phyloP scores from a whole-genome alignment of 23 tunicate genomes.

The Trididemnum miniatum region DNA sequence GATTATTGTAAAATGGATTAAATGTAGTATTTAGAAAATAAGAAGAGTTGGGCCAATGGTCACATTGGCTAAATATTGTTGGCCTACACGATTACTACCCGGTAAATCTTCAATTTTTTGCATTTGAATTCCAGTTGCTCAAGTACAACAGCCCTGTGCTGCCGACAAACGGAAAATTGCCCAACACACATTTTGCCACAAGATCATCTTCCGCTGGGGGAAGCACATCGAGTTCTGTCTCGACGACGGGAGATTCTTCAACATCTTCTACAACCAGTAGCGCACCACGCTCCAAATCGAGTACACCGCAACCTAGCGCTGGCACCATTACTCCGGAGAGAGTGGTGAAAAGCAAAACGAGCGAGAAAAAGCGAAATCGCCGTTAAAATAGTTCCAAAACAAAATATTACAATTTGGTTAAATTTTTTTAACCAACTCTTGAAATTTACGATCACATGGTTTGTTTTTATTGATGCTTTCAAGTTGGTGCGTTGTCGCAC shows the following conservation, averaged over 20 bases:
- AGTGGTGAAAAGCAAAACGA: slow-evolving; percentile 23
- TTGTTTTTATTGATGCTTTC: slow-evolving; percentile 15
- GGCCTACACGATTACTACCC: too few species aligned
- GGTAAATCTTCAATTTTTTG: too few species aligned
- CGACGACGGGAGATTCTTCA: slow-evolving; percentile 38
- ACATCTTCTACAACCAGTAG: slow-evolving; percentile 34
- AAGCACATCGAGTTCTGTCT: slow-evolving; percentile 13
- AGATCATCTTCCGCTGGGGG: neutral
- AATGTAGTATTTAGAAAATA: too few species aligned
- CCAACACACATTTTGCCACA: neutral
- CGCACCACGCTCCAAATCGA: slow-evolving; percentile 56
- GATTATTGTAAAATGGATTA: too few species aligned
- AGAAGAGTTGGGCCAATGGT: too few species aligned
- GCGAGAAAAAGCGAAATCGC: slow-evolving; percentile 38
- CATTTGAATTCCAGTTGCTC: slow-evolving; percentile 1
- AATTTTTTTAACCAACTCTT: neutral
- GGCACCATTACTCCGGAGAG: slow-evolving; percentile 66
- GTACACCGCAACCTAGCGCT: slow-evolving; percentile 73
- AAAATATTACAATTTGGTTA: neutral
- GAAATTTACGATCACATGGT: slow-evolving; percentile 2
- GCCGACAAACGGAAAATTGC: neutral
- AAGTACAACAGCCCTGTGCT: slow-evolving; percentile 3
- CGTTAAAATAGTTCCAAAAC: neutral
- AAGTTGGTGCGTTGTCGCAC: neutral
- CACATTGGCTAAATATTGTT: too few species aligned